Conservation (phyloP, 2,797 vertebrate genomes). For the Spheniscus humboldti region DNA sequence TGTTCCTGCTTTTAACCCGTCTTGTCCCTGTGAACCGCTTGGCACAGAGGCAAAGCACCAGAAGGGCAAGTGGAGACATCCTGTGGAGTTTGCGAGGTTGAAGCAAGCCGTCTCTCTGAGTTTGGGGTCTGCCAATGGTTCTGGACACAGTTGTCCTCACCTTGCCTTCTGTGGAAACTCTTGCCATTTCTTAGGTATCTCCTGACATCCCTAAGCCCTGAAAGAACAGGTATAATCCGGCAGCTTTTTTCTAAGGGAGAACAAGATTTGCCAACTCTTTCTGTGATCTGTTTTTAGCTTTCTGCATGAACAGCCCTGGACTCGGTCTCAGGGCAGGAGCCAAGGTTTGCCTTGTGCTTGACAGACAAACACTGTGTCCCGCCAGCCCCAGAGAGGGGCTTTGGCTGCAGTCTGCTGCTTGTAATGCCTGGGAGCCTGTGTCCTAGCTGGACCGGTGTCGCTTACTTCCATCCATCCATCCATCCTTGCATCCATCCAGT, state of each 20-base stretch:
- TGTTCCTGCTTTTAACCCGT: not conserved
- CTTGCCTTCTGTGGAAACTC: not conserved
- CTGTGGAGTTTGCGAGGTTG: not conserved
- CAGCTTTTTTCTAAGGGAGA: not conserved
- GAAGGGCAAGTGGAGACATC: not conserved
- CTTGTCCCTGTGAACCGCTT: not conserved
- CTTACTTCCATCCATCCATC: not conserved
- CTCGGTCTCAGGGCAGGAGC: not conserved
- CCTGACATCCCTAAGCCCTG: not conserved
- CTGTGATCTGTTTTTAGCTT: not conserved
- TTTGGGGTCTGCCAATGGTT: fast-evolving
- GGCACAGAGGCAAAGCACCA: not conserved
- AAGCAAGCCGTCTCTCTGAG: not conserved
- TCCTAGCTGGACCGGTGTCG: no score
- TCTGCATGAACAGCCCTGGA: not conserved
- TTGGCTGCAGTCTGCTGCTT: not conserved
- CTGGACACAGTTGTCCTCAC: not conserved
- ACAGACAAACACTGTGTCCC: not conserved
- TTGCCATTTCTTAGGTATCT: not conserved
- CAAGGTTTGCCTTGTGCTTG: not conserved
- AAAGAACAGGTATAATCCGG: not conserved
- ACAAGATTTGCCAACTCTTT: not conserved
- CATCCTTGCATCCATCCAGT: not conserved
- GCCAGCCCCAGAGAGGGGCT: not conserved
- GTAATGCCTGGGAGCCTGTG: not conserved